Conservation (phyloP, 2,888 invertebrate genomes). For the Andricus quercusramuli region DNA sequence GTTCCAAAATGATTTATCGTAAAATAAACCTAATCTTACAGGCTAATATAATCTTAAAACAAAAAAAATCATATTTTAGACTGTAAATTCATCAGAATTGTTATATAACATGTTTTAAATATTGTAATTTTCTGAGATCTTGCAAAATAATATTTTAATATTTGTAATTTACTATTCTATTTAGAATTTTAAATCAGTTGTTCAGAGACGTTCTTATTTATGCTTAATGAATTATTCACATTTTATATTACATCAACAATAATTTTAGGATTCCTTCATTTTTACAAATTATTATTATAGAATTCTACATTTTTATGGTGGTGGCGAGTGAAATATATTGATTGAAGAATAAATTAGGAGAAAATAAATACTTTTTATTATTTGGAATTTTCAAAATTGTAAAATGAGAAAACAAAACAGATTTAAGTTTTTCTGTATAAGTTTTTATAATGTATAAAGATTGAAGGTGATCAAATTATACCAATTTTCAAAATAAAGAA, state of each 20-base stretch:
- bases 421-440: too few relatives aligned
- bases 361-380: too few relatives aligned
- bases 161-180: conserved; percentile 34
- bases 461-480: too few relatives aligned
- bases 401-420: too few relatives aligned
- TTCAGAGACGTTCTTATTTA: conserved; percentile 15
- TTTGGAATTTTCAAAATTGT: too few relatives aligned
- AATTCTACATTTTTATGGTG: not conserved
- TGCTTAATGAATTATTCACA: conserved; percentile 18
- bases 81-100: not conserved
- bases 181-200: conserved; percentile 31
- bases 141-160: conserved; percentile 12
- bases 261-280: not conserved
- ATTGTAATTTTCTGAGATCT: not conserved
- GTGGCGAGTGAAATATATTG: too few relatives aligned
- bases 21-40: not conserved
- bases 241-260: conserved; percentile 6
- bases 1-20: not conserved
- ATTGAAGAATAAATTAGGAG: too few relatives aligned
- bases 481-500: too few relatives aligned
- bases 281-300: not conserved
- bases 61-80: not conserved
- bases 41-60: not conserved
- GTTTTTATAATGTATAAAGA: too few relatives aligned
- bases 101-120: not conserved